A percentile compares a stretch with the other conserved stretches of the same genome.
These are phyloP conservation scores for Phrixothrix hirtus DNA, from an alignment of 2,888 invertebrate species.

Conservation along the genomic window DNA sequence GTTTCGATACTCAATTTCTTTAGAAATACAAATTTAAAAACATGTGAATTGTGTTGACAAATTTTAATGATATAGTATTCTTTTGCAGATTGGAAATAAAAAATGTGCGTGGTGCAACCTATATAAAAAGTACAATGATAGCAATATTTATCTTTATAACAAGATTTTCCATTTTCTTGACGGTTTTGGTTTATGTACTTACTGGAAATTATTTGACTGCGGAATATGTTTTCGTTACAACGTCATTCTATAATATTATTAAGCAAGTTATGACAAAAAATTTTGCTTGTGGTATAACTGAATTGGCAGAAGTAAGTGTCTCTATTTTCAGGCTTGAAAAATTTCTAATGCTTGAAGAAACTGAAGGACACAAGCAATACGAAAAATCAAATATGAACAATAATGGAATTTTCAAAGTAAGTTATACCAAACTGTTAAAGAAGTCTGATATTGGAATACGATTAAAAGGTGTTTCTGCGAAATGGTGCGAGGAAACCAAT, in stretches of 20 bases:
- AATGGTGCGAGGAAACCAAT: neutral
- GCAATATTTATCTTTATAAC: constrained; percentile 84
- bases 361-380: neutral
- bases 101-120: constrained; percentile 70
- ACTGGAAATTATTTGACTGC: constrained; percentile 72
- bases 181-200: constrained; percentile 73
- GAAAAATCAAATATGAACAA: neutral
- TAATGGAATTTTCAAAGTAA: neutral
- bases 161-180: constrained; percentile 79
- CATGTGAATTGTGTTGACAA: too few relatives aligned
- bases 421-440: too few relatives aligned
- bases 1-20: too few relatives aligned
- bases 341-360: constrained; percentile 57
- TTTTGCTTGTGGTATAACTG: constrained; percentile 81
- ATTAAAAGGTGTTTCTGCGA: constrained; percentile 3
- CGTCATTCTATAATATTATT: constrained; percentile 86
- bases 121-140: constrained; percentile 73
- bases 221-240: constrained; percentile 81
- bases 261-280: constrained; percentile 85
- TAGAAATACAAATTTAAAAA: too few relatives aligned
- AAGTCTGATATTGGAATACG: neutral
- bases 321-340: constrained; percentile 70
- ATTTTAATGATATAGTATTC: too few relatives aligned
- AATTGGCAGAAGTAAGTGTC: constrained; percentile 75
- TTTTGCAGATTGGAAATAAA: constrained; percentile 68